Evolutionary conservation across 2,113 vertebrate species (phyloP).

Genomic region (Benitochromis conjunctus): DNA sequence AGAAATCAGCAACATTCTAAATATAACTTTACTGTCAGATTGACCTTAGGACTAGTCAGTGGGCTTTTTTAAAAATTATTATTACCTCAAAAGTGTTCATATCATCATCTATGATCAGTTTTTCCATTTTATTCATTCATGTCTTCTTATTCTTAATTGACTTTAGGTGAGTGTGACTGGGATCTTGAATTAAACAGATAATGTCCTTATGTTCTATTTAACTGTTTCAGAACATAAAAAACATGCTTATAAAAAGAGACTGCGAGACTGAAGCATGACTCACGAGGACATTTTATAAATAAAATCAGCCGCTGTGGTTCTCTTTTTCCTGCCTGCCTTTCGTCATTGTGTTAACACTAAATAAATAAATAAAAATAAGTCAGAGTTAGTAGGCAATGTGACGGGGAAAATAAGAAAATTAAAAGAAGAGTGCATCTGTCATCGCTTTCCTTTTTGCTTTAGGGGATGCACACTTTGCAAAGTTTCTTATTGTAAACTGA

Average conservation of each 20-base stretch:
- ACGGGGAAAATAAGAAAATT: conserved; percentile 1
- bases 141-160: background rate
- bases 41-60: background rate
- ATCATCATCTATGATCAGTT: background rate
- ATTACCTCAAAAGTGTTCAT: background rate
- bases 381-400: conserved; percentile 23
- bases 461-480: conserved; percentile 5
- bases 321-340: background rate
- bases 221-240: background rate
- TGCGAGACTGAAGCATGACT: background rate
- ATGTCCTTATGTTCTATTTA: background rate
- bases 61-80: background rate
- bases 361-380: conserved; percentile 6
- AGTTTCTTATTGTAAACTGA: conserved; percentile 27
- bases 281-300: conserved; percentile 9
- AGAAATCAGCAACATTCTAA: background rate
- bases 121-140: background rate
- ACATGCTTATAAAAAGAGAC: background rate
- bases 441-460: background rate
- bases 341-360: conserved; percentile 10
- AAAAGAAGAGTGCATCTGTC: conserved; percentile 1
- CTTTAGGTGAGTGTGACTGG: background rate
- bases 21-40: background rate
- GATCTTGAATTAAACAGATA: background rate
- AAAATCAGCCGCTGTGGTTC: background rate